Evolutionary conservation across 2,113 vertebrate genomes (phyloP).

Genomic region (Pleuronectes platessa): DNA sequence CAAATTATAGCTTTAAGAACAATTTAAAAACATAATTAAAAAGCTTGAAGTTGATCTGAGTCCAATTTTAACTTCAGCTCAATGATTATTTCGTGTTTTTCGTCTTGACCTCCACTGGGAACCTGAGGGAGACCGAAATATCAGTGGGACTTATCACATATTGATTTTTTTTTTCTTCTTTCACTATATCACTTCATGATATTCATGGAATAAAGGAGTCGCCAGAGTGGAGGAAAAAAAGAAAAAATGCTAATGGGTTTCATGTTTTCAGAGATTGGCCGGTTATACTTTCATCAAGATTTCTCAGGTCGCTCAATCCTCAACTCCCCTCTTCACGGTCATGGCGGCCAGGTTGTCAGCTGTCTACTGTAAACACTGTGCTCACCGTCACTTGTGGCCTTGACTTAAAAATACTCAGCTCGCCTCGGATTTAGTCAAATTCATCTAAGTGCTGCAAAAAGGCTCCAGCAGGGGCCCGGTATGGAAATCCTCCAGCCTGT

Average conservation of each 20-base stretch:
- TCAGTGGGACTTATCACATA: too few species aligned
- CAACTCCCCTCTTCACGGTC: conserved; percentile 26
- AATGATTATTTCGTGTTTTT: conserved; percentile 11
- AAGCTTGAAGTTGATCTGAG: background rate
- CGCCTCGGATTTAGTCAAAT: conserved; percentile 19
- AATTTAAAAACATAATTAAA: too few species aligned
- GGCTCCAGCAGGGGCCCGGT: background rate
- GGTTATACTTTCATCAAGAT: conserved; percentile 44
- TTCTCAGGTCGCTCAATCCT: conserved; percentile 36
- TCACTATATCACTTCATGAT: conserved; percentile 26
- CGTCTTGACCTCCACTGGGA: conserved; percentile 17
- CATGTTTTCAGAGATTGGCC: conserved; percentile 31
- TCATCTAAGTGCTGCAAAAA: conserved; percentile 5
- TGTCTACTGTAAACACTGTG: conserved; percentile 42
- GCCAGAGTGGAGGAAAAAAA: conserved; percentile 1
- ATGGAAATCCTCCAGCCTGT: conserved; percentile 12
- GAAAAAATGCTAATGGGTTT: conserved; percentile 32
- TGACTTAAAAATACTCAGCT: conserved; percentile 28
- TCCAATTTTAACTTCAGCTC: background rate
- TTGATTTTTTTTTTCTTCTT: background rate
- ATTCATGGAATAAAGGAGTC: conserved; percentile 27
- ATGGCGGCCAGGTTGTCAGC: conserved; percentile 9
- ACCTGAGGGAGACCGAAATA: background rate
- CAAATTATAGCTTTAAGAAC: too few species aligned
- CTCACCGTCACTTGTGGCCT: conserved; percentile 25